Evolutionary conservation across 2,797 vertebrate species (phyloP), one percentile per base, ranked within the genome.

Genomic region (Parauchenoglanis punctatus): DNA sequence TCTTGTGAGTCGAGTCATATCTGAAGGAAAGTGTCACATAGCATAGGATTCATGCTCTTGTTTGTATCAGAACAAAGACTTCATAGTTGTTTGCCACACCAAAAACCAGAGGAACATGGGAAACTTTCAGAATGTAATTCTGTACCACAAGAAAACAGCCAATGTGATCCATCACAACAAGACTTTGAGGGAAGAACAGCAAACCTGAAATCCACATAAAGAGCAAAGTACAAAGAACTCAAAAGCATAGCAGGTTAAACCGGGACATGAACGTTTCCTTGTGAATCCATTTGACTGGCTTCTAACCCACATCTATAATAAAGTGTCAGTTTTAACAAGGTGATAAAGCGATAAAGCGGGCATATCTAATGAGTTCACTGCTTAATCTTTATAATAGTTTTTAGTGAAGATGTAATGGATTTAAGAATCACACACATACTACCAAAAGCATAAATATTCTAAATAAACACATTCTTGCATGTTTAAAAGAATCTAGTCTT

Each of bases 21-120:
- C 59, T 77, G 52, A 86, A 76, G 49, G 67, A 87, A 17, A 49
- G 46, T 81, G 59, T 81, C 85, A 67, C 49, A 85, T 58, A 46
- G 85, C 70, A n/a, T 44, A 85, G 78, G 58, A 85, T 70, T 88
- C 82, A 85, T 54, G 7, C 31, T 83, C 82, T 88, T 77, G 54
- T 90, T 89, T 82, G 61, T 40, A 56, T 23, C 63, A 85, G 23
- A 85, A 87, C 72, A 89, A 85, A 87, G 78, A 77, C 18, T 76
- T 76, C 11, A 78, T 83, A 83, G 81, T 46, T 83, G 81, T 83
- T 77, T 85, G n/a, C 28, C 12, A 25, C 40, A n/a, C 76, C 40
- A 46, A 81, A 80, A 81, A 85, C 28, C 72, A 80, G 63, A 63
- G 72, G 44, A 88, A 65, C 68, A 86, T 25, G 28, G 44, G 15